Evolutionary conservation across 1,140 invertebrate species (phyloP).

Genomic region (Frieseomelitta varia): DNA sequence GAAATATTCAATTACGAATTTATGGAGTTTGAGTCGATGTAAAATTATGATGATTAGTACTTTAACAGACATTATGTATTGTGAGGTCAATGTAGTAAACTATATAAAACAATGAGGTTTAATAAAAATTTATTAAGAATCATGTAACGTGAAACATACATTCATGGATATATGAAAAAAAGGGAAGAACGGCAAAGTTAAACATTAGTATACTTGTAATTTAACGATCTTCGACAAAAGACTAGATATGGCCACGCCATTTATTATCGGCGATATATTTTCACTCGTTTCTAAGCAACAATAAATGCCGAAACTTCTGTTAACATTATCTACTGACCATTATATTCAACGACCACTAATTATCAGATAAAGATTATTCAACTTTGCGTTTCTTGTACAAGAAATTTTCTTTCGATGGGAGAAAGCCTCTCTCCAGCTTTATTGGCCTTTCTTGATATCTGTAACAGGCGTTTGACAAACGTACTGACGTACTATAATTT

Average conservation of each 20-base stretch:
- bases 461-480: slow-evolving; percentile 41
- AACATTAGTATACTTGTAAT: background rate
- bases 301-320: slow-evolving; percentile 17
- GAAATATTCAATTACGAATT: background rate
- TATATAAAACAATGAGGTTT: background rate
- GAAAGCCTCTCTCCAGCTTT: slow-evolving; percentile 78
- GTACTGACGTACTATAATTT: no score
- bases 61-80: no score
- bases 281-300: background rate
- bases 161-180: background rate
- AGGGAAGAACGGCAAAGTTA: background rate
- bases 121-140: slow-evolving; percentile 19
- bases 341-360: slow-evolving; percentile 27
- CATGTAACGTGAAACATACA: slow-evolving; percentile 13
- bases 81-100: no score
- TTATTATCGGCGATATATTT: slow-evolving; percentile 19
- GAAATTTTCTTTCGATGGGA: slow-evolving; percentile 79
- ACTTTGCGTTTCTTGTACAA: slow-evolving; percentile 75
- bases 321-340: slow-evolving; percentile 52
- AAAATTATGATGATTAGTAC: no score
- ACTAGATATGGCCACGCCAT: slow-evolving; percentile 66
- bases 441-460: slow-evolving; percentile 80
- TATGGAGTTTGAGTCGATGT: no score
- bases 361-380: slow-evolving; percentile 55
- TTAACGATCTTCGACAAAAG: slow-evolving; percentile 60